Conservation (phyloP, 2,797 vertebrate species). For the Rhincodon typus region DNA sequence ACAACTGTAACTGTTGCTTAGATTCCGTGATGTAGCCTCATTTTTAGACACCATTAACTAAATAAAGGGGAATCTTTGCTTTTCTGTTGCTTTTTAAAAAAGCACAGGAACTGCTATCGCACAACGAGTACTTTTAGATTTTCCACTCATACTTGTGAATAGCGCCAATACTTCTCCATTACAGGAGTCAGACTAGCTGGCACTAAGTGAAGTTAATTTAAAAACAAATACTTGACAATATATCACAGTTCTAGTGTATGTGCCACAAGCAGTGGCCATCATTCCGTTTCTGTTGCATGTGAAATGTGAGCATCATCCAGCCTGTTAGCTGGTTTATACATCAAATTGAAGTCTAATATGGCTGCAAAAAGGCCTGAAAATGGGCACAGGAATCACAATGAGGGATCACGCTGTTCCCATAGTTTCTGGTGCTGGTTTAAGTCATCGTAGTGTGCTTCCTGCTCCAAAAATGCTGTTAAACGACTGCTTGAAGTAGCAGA, state of each 20-base stretch:
- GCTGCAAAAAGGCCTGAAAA: neutral
- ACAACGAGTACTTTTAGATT: neutral
- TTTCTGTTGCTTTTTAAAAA: neutral
- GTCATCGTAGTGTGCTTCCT: neutral
- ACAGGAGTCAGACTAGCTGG: neutral
- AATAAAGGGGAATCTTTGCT: neutral
- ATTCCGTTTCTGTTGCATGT: neutral
- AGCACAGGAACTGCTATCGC: neutral
- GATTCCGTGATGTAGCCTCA: conserved; percentile 3
- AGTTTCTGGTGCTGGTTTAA: neutral
- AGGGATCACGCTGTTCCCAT: neutral
- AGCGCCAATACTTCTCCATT: neutral
- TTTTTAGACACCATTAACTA: neutral
- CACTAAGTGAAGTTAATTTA: neutral
- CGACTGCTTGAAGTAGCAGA: neutral
- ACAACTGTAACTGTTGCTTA: neutral
- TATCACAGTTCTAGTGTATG: neutral
- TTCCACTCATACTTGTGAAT: neutral
- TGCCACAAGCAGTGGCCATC: neutral
- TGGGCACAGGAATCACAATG: neutral
- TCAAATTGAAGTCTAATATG: neutral
- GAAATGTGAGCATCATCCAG: neutral
- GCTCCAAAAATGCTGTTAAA: neutral
- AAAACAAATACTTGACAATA: neutral
- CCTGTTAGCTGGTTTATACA: neutral